Base-by-base conservation (phyloP, 1,140 invertebrate species). In the Ephestia elutella region DNA sequence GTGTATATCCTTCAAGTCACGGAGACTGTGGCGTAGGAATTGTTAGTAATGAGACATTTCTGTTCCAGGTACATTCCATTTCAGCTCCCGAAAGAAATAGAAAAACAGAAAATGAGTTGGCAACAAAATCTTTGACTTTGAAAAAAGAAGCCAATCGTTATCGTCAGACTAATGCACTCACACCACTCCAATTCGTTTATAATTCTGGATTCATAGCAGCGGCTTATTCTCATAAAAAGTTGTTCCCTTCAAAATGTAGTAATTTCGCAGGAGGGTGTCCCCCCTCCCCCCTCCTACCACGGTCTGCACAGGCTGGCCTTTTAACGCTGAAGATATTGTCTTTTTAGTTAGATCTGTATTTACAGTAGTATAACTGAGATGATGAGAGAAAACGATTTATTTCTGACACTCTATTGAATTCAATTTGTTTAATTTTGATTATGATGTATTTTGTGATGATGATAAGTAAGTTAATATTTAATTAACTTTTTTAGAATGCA, bases 181-280 rank as follows among this genome's bases (percentile, higher is more conserved):
- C 69, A 70, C 70, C 74, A 70, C 66, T 64, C 78, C 71, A 80
- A 44, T 80, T 79, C 77, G 61, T 72, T 81, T 86, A 84, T 85
- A 86, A 88, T 88, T 86, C 78, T 72, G 84, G 86, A 86, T 88
- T 88, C 86, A 86, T 86, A 88, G 74, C 78, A 66, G 74, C 73
- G 78, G 86, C 83, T 86, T 86, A 83, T 86, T 86, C 83, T 86
- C 83, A 86, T 86, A 88, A 88, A 86, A 88, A 88, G 78, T 86
- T 86, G 81, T 87, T 85, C 82, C 81, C 86, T 86, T 86, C 78
- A 82, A 83, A 77, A 88, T 86, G 86, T 88, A 86, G 86, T 88
- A 88, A 88, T 88, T 87, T 87, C 71, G 80, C 81, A 74, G 70
- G 65, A 76, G 78, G 78, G 80, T 81, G 71, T 54, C 53, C 69